These are phyloP conservation scores for Sceliomorpha sp. DNA, from an alignment of 2,888 invertebrate species.

Conservation along the genomic window DNA sequence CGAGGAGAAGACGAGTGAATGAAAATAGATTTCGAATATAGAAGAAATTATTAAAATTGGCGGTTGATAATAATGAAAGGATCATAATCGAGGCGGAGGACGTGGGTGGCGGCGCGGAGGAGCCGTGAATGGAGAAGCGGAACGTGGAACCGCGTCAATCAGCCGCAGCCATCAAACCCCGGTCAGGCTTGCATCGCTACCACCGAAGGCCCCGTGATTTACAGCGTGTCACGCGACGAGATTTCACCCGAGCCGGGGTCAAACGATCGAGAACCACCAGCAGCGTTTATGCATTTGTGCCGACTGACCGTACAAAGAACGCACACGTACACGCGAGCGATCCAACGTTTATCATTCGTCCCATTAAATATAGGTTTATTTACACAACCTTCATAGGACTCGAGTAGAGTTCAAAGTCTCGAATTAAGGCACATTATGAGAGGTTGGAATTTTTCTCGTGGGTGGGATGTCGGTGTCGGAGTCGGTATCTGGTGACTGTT, in stretches of 20 bases:
- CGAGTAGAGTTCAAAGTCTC: too few relatives aligned
- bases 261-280: constrained; percentile 57
- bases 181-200: constrained; percentile 66
- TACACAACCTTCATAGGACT: too few relatives aligned
- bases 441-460: too few relatives aligned
- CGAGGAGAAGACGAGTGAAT: too few relatives aligned
- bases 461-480: too few relatives aligned
- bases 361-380: too few relatives aligned
- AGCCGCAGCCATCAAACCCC: constrained; percentile 71
- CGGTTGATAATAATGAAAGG: constrained; percentile 54
- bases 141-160: constrained; percentile 69
- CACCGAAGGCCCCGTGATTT: constrained; percentile 67
- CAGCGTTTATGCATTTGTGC: constrained; percentile 42
- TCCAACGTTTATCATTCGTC: too few relatives aligned
- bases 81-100: constrained; percentile 49
- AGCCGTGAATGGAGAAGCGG: constrained; percentile 66
- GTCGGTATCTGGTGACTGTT: too few relatives aligned
- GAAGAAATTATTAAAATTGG: constrained; percentile 34
- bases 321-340: too few relatives aligned
- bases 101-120: constrained; percentile 39
- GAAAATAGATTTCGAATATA: too few relatives aligned
- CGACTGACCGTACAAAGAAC: constrained; percentile 31
- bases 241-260: constrained; percentile 65
- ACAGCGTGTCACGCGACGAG: constrained; percentile 67
- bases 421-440: too few relatives aligned